Evolutionary conservation across 92 coral and sea anemone species (phyloP), one percentile per base, ranked within the genome.

Genomic region (Muricea muricata): DNA sequence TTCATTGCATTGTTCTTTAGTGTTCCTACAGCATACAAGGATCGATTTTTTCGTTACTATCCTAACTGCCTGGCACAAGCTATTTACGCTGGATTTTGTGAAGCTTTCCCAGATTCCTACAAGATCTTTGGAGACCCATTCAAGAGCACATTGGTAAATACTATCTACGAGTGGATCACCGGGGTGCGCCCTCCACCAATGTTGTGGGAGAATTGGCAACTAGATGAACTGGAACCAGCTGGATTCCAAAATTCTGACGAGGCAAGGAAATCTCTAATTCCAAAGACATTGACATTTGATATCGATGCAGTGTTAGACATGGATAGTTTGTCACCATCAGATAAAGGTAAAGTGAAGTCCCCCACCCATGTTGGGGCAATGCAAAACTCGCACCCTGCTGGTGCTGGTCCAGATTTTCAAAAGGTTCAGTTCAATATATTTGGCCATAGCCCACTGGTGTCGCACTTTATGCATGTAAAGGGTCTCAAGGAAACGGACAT

Each of bases 1-100:
- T 96, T 96, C 76, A 94, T 96, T 26, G 88, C 94, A 13, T 67
- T 96, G 70, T 96, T 96, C 72, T 92, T 96, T 75, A 86, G 93
- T 74, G 88, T 96, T 0, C 91, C 93, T 50, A 79, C 88, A 31
- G 96, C 91, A 39, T 92, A 90, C 60, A 96, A 92, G 57, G 99
- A 96, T 88, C 83, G 85, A 15, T 96, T 96, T 74, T 96, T 96
- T 67, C 65, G 90, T 90, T 45, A 90, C 69, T 96, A 92, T 52
- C 93, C 98, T 7, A 93, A 96, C 89, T 96, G 99, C 78, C 87
- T 96, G 21, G 91, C 97, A 0, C 99, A 96, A 71, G 99, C 97
- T 29, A 88, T 96, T 0, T 96, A 96, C 46, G 93, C 94, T 0
- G 94, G 97, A 7, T 96, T 90, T 79, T 96, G 99, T 65, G 97